Evolutionary conservation across 2,888 invertebrate genomes (phyloP).

Genomic region (Acleris literana): DNA sequence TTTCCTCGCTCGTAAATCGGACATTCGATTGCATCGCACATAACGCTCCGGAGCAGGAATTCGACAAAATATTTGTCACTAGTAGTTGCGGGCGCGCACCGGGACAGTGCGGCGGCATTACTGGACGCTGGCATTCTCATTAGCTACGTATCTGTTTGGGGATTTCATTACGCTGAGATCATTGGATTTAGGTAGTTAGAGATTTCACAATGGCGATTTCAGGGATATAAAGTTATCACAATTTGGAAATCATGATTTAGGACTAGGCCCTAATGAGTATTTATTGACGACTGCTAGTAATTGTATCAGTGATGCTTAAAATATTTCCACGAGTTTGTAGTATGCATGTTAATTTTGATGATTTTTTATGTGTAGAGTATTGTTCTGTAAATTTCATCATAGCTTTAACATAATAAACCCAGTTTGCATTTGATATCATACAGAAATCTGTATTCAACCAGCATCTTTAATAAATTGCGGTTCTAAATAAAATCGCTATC

Average conservation of each 20-base stretch:
- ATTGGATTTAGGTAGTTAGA: slow-evolving; percentile 8
- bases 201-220: too few relatives aligned
- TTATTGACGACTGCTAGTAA: too few relatives aligned
- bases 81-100: slow-evolving; percentile 4
- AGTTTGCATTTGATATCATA: too few relatives aligned
- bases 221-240: not conserved
- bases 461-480: too few relatives aligned
- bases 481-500: too few relatives aligned
- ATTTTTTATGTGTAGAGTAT: too few relatives aligned
- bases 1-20: slow-evolving; percentile 10
- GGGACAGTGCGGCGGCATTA: not conserved
- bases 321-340: too few relatives aligned
- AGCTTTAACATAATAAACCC: too few relatives aligned
- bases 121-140: slow-evolving; percentile 26
- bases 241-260: not conserved
- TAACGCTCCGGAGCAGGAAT: slow-evolving; percentile 27
- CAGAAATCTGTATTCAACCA: too few relatives aligned
- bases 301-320: too few relatives aligned
- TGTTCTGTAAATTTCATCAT: too few relatives aligned
- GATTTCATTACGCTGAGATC: slow-evolving; percentile 16
- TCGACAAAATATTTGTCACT: slow-evolving; percentile 38
- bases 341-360: too few relatives aligned
- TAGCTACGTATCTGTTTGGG: slow-evolving; percentile 19
- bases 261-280: not conserved
- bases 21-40: slow-evolving; percentile 22